phyloP scores from a whole-genome alignment of 2,113 vertebrate species.

The Gymnarchus niloticus region DNA sequence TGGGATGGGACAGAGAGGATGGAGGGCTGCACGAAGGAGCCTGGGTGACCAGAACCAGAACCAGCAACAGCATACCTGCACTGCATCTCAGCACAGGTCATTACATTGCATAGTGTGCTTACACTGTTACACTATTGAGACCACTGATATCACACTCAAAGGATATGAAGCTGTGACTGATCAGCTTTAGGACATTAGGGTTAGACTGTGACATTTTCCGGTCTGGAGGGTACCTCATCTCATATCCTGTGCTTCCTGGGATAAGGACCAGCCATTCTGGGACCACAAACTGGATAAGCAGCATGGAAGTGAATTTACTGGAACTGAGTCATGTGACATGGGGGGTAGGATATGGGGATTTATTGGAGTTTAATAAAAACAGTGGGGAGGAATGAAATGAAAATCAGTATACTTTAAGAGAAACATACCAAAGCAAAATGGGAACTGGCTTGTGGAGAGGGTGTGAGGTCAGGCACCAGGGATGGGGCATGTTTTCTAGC shows the following conservation, averaged over 20 bases:
- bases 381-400: background rate
- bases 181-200: no score
- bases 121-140: background rate
- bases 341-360: background rate
- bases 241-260: background rate
- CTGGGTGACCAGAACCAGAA: slow-evolving; percentile 6
- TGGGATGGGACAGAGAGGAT: background rate
- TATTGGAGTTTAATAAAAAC: background rate
- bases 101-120: background rate
- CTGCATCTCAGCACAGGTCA: background rate
- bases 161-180: background rate
- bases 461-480: background rate
- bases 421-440: background rate
- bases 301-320: background rate
- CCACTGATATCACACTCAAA: background rate
- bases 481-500: background rate
- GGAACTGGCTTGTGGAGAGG: background rate
- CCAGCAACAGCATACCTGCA: background rate
- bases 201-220: no score
- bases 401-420: background rate
- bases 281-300: background rate
- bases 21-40: background rate
- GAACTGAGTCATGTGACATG: background rate
- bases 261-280: background rate
- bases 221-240: background rate